Base-by-base conservation (phyloP, 2,888 invertebrate genomes). In the Caenorhabditis sinica region DNA sequence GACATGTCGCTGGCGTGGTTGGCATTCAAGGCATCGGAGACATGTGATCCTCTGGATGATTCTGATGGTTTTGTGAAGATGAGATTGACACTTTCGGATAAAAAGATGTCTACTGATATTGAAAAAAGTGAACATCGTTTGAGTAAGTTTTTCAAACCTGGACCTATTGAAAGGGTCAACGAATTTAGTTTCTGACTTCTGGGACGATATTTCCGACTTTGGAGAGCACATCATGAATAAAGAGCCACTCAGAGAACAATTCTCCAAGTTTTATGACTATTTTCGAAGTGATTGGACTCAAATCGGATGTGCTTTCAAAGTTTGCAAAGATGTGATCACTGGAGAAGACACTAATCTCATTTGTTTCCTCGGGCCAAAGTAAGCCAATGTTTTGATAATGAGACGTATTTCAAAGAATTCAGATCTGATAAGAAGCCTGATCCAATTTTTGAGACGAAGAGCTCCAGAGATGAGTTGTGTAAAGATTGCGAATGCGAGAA, bases 311-410 rank as follows among this genome's bases (percentile, higher is more conserved):
- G 73, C 36, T 17, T 73, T 73, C 51, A 30, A 73, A 36, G 43
- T 49, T 15, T 73, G 73, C 23, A 49, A 61, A 9, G 61, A 63
- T 36, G 11, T 28, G 30, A 30, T 72, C 28, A 73, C 73, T 33
- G 61, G 61, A 33, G 73, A 73, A 17, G 61, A 61, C 17, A 73
- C 49, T n/a, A 73, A 73, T 61, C 61, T 73, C 0, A n/a, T 61
- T 8, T 73, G 73, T 25, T 23, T 61, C 33, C 6, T 73, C 17
- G 73, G 73, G 8, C 73, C 73, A n/a, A 73, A 63, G 73, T 51
- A 17, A 36, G 17, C 17, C 25, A 45, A 0, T 11, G 5, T 15
- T 23, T 17, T 49, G 20, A 15, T 8, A 17, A n/a, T 17, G 30
- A n/a, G n/a, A n/a, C n/a, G n/a, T n/a, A n/a, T 33, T 61, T 1